Conservation (phyloP, 1,140 invertebrate genomes). For the Drosophila micromelanica region DNA sequence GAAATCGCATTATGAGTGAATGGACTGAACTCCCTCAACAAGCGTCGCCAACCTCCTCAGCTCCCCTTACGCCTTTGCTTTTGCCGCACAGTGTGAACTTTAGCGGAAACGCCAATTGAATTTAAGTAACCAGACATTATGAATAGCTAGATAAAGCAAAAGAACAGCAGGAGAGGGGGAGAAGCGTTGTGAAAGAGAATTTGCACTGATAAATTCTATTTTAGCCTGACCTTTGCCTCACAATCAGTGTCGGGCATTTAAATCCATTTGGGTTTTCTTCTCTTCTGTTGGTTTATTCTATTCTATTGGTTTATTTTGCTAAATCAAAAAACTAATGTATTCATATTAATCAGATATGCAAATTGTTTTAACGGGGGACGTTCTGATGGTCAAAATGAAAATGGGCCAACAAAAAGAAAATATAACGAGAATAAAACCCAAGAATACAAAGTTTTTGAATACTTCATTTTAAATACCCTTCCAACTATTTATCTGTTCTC, state of each 20-base stretch:
- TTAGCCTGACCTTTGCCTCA: constrained; percentile 66
- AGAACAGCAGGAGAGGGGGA: too few species aligned
- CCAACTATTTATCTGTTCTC: background rate
- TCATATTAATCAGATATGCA: constrained; percentile 83
- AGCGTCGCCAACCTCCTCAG: background rate
- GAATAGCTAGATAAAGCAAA: constrained; percentile 25
- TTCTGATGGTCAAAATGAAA: constrained; percentile 27
- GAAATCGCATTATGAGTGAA: constrained; percentile 70
- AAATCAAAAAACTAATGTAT: constrained; percentile 79
- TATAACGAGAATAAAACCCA: background rate
- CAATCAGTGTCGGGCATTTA: constrained; percentile 69
- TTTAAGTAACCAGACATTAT: constrained; percentile 75
- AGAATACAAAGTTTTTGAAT: background rate
- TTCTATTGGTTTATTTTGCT: constrained; percentile 70
- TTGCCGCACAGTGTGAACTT: constrained; percentile 26
- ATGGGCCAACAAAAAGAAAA: constrained; percentile 27
- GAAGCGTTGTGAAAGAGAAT: background rate
- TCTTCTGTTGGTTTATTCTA: constrained; percentile 46
- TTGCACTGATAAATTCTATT: constrained; percentile 29
- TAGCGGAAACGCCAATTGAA: constrained; percentile 79
- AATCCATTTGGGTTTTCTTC: constrained; percentile 62
- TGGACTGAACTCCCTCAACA: background rate
- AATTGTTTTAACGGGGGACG: constrained; percentile 40
- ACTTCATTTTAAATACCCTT: constrained; percentile 3
- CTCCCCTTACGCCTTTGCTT: background rate